Evolutionary conservation across 2,888 invertebrate species (phyloP).

Genomic region (Galerucella pusilla): DNA sequence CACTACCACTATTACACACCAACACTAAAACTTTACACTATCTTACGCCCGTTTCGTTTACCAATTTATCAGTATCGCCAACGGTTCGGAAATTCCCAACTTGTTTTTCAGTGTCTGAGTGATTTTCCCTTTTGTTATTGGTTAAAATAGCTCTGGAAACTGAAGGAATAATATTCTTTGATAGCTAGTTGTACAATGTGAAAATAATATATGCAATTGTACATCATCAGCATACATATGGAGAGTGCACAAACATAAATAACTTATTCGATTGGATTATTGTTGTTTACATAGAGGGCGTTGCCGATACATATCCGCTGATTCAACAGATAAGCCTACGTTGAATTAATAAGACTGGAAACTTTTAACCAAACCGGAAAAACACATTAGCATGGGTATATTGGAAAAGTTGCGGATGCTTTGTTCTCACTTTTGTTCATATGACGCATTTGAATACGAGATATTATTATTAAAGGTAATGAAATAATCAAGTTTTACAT

Average conservation of each 20-base stretch:
- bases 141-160: too few relatives aligned
- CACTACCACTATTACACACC: too few relatives aligned
- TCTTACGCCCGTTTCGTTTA: too few relatives aligned
- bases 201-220: conserved; percentile 37
- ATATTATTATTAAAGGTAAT: conserved; percentile 3
- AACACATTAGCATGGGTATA: neutral
- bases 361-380: neutral
- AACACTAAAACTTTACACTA: too few relatives aligned
- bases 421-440: neutral
- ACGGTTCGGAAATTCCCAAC: neutral
- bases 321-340: conserved; percentile 9
- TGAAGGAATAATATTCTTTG: conserved; percentile 21
- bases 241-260: conserved; percentile 38
- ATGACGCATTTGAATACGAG: neutral
- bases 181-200: conserved; percentile 15
- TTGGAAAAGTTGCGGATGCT: neutral
- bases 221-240: conserved; percentile 41
- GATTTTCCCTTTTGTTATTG: neutral
- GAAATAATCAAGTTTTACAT: neutral
- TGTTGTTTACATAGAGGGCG: conserved; percentile 37
- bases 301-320: conserved; percentile 23
- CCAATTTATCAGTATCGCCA: too few relatives aligned
- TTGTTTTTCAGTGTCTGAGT: neutral
- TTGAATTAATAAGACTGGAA: neutral
- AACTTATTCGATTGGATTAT: conserved; percentile 44